phyloP scores from a whole-genome alignment of 2,797 vertebrate genomes.

The Trichosurus vulpecula region DNA sequence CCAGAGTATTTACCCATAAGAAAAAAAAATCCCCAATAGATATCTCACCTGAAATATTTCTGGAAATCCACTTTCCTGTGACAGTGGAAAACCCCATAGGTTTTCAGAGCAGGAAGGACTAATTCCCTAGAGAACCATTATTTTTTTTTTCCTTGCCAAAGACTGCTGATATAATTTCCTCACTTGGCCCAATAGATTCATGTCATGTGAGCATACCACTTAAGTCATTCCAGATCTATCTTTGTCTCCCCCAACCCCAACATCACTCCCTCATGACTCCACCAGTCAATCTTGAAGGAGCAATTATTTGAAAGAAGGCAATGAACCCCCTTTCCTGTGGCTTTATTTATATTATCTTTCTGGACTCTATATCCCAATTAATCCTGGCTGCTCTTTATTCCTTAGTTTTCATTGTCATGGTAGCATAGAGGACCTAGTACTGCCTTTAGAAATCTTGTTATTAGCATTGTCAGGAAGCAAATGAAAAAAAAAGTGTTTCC shows the following conservation, averaged over 20 bases:
- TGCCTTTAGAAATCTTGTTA: conserved; percentile 39
- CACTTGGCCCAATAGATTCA: background rate
- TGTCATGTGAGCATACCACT: background rate
- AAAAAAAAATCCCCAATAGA: conserved; percentile 50
- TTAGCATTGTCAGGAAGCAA: background rate
- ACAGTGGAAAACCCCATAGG: background rate
- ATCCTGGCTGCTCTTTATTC: background rate
- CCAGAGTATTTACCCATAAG: conserved; percentile 60
- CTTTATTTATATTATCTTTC: background rate
- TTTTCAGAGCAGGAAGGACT: background rate
- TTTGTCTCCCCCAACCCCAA: background rate
- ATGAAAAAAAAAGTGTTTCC: background rate
- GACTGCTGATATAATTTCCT: background rate
- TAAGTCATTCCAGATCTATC: background rate
- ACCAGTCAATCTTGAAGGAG: conserved; percentile 23
- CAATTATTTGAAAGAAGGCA: background rate
- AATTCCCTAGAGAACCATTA: background rate
- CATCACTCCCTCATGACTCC: background rate
- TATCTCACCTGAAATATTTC: conserved; percentile 40
- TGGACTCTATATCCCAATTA: background rate
- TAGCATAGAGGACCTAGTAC: background rate
- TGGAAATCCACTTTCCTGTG: background rate
- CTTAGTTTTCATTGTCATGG: background rate
- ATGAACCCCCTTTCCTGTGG: background rate
- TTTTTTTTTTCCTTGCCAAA: background rate